Evolutionary conservation across 2,888 invertebrate genomes (phyloP).

Genomic region (Cosmia pyralina): DNA sequence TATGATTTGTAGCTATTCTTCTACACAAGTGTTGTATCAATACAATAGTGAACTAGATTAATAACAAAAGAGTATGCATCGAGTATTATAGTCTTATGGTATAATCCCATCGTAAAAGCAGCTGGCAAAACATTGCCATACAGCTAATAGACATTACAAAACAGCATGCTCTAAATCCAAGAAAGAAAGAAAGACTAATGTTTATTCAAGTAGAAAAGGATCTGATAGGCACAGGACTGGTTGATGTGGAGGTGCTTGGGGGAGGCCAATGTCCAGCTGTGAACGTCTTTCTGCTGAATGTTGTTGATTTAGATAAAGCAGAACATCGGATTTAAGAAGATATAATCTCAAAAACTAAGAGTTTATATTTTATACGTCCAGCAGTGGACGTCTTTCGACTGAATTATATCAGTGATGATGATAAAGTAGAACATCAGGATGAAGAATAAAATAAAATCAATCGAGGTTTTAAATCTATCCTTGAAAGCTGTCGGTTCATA

Average conservation of each 20-base stretch:
- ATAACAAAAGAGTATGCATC: constrained; percentile 15
- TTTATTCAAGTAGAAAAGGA: neutral
- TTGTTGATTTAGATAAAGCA: neutral
- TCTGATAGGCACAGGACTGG: neutral
- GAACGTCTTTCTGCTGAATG: neutral
- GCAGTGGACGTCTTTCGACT: neutral
- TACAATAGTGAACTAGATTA: constrained; percentile 17
- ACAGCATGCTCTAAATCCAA: neutral
- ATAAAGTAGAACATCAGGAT: neutral
- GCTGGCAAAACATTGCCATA: constrained; percentile 4
- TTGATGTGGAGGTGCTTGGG: neutral
- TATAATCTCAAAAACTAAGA: neutral
- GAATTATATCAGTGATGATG: neutral
- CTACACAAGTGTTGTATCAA: constrained; percentile 16
- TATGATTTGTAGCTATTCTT: neutral
- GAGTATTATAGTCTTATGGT: neutral
- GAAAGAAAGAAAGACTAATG: neutral
- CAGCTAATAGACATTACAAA: too few species aligned
- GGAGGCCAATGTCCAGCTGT: neutral
- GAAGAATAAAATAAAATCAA: neutral
- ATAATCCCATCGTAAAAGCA: neutral
- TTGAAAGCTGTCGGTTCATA: neutral
- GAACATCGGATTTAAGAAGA: neutral
- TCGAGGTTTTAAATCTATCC: neutral
- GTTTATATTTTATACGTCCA: neutral